Base-by-base conservation (phyloP, 2,888 invertebrate genomes). In the Sicus ferrugineus region DNA sequence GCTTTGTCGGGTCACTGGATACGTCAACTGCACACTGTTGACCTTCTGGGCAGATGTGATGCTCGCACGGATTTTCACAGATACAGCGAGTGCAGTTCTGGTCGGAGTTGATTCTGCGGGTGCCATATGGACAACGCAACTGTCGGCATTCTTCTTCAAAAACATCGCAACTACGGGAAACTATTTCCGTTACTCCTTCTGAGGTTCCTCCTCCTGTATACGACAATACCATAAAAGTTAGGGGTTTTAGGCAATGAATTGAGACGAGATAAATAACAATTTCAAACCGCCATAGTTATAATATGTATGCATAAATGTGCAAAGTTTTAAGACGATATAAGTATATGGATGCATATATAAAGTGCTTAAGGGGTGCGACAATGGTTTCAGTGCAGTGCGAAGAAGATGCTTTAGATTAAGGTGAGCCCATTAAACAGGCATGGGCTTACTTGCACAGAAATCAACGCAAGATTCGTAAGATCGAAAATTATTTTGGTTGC, bases 401-500 rank as follows among this genome's bases (percentile, higher is more conserved):
- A 31, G 30, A 31, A 52, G n/a, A 68, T 67, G 67, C 34, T 69
- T 64, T 62, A 28, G 14, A 31, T 19, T 73, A 30, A 50, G 63
- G 38, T 38, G 23, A 46, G 73, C 75, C 74, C 75, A 75, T 73
- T 63, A 63, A 73, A 71, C 73, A 74, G 73, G 73, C 72, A 69
- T 75, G 75, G 75, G 77, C 85, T 85, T 85, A 85, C 84, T 81
- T 82, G 81, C 79, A 84, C 92, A 92, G 83, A 87, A 88, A 74
- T 87, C 86, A 81, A 88, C 85, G 86, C 94, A 95, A 79, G 90
- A 88, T 78, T 90, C 89, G 86, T 89, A 90, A 68, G 90, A 89
- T 83, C 87, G 88, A 89, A 95, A 95, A 87, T 92, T 92, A 88
- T 96, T 96, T 80, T 88, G 89, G 86, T 93, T 95, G 79, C 95